Evolutionary conservation across 2,888 invertebrate genomes (phyloP).

Genomic region (Cylloceria caligata): DNA sequence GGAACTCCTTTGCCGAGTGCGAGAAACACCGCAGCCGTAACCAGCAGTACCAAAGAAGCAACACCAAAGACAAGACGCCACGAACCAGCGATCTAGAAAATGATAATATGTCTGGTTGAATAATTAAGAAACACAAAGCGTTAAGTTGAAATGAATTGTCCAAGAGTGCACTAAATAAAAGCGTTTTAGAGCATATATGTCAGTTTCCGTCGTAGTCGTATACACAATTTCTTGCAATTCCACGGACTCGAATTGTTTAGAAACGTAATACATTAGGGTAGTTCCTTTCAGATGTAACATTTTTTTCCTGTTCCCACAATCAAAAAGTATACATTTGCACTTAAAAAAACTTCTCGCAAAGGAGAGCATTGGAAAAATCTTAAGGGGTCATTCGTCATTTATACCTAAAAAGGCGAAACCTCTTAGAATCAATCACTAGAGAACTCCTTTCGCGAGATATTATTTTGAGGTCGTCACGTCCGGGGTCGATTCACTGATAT

Average conservation of each 20-base stretch:
- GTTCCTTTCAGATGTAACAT: no score
- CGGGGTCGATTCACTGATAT: no score
- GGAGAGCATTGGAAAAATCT: no score
- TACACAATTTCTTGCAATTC: neutral
- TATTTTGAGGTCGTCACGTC: no score
- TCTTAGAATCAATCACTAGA: no score
- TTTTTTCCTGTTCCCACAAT: no score
- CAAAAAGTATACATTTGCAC: no score
- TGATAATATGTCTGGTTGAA: neutral
- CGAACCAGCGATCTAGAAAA: slow-evolving; percentile 86
- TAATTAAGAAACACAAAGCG: neutral
- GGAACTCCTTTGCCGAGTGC: slow-evolving; percentile 87
- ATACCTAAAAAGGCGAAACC: no score
- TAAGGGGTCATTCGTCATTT: no score
- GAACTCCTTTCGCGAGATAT: no score
- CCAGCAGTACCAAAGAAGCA: slow-evolving; percentile 86
- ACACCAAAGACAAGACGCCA: slow-evolving; percentile 88
- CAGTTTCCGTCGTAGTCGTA: neutral
- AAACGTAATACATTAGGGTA: no score
- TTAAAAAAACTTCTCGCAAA: no score
- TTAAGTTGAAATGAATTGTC: slow-evolving; percentile 19
- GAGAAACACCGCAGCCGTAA: slow-evolving; percentile 86
- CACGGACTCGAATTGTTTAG: neutral
- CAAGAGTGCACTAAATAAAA: slow-evolving; percentile 9
- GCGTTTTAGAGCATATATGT: neutral